Conservation (phyloP, 2,113 vertebrate species). For the Mormyrus iriodes region DNA sequence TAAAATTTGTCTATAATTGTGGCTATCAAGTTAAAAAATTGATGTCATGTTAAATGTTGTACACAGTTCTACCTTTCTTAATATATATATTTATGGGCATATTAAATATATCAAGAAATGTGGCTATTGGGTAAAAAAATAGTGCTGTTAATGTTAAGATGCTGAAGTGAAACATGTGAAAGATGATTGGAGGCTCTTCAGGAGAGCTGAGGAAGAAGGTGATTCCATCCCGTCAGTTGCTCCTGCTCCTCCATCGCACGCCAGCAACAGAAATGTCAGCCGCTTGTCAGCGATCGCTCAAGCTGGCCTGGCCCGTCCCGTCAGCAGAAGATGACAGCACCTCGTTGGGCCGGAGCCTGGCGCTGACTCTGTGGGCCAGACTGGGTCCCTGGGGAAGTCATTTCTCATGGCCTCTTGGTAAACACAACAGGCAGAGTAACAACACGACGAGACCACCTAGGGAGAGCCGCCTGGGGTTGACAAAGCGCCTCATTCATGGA, state of each 20-base stretch:
- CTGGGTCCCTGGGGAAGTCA: conserved; percentile 43
- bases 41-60: background rate
- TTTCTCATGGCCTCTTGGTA: conserved; percentile 63
- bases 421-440: conserved; percentile 60
- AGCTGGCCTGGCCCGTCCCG: background rate
- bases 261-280: background rate
- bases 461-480: conserved; percentile 36
- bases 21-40: background rate
- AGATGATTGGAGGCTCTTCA: background rate
- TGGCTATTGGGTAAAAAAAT: background rate
- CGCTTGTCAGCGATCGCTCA: background rate
- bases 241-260: background rate
- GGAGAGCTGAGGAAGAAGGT: background rate
- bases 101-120: background rate
- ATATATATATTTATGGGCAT: background rate
- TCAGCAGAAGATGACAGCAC: conserved; percentile 18
- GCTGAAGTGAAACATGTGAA: background rate
- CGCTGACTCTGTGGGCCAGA: conserved; percentile 17
- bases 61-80: background rate
- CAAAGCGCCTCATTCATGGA: conserved; percentile 48
- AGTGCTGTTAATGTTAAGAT: background rate
- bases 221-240: background rate
- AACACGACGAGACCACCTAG: conserved; percentile 55
- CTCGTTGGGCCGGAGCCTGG: conserved; percentile 30
- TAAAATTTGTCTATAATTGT: background rate